Conservation (phyloP, 2,797 vertebrate genomes). For the Carcharodon carcharias region DNA sequence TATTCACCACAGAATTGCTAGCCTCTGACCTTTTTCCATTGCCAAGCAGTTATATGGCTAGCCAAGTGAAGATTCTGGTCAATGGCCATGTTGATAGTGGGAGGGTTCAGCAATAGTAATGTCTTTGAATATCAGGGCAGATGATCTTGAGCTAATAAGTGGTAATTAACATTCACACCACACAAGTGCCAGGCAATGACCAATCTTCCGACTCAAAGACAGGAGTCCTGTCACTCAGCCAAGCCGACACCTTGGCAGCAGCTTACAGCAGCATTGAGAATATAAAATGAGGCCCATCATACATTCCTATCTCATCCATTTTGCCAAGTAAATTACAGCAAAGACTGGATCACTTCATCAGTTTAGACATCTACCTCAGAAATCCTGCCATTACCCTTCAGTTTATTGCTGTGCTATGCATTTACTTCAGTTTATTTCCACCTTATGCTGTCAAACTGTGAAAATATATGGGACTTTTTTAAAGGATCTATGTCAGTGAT, state of each 20-base stretch:
- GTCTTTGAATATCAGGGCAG: too few relatives aligned
- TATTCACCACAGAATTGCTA: too few relatives aligned
- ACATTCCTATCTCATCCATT: background rate
- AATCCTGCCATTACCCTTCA: background rate
- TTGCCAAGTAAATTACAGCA: background rate
- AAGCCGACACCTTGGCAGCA: background rate
- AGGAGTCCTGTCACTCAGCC: background rate
- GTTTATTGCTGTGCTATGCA: conserved; percentile 21
- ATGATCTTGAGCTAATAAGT: too few relatives aligned
- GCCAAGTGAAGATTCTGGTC: too few relatives aligned
- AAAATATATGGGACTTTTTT: conserved; percentile 17
- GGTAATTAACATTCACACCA: too few relatives aligned
- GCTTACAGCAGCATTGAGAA: background rate
- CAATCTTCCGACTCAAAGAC: background rate
- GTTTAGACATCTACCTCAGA: background rate
- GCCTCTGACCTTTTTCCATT: too few relatives aligned
- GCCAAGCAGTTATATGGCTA: too few relatives aligned
- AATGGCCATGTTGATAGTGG: too few relatives aligned
- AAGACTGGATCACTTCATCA: background rate
- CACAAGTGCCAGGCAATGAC: background rate
- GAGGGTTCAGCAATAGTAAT: too few relatives aligned
- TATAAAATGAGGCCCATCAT: background rate
- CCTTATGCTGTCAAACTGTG: conserved; percentile 5
- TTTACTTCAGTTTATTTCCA: conserved; percentile 8
- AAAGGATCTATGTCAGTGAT: conserved; percentile 18